Base-by-base conservation (phyloP, 2,797 vertebrate genomes). In the Acomys russatus region DNA sequence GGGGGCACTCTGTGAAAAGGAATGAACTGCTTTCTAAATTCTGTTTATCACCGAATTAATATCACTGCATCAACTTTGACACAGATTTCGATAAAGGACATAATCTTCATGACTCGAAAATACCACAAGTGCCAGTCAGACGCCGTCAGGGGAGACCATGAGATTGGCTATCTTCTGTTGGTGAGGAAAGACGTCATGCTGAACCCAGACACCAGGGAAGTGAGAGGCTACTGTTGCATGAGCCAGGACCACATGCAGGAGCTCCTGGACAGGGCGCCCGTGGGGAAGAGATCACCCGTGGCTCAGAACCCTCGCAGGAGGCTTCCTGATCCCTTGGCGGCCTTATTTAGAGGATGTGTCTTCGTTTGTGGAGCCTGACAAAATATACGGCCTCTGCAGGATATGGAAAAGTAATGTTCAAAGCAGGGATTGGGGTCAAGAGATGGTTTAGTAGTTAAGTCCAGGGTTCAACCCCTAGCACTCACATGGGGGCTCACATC, bases 151-250 rank as follows among this genome's bases (percentile, higher is more conserved):
- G 99, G 99, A 18, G 99, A 99, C 95, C 99, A 99, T 0, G 99
- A 99, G 98, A 99, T 99, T n/a, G 99, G 99, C 98, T 99, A 99
- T 93, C 99, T 99, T 97, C 98, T 99, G 68, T 99, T 99, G 97
- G 98, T 99, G 97, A 99, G 99, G 98, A 99, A 99, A 98, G 98
- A 99, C 0, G 99, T 99, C 61, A 98, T 98, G 0, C 93, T 99
- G 97, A 98, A 98, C 94, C 99, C 99, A 0, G 99, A 99, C 96
- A 98, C 99, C 61, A 99, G 99, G 0, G 99, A 99, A 98, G 99
- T 99, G 97, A 98, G 99, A 96, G 99, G 98, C 96, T 98, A 99
- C 97, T 98, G 99, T 95, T 99, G 99, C 0, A 99, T 99, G 93
- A 99, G 99, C 14, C 99, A 99, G 97, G 99, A 99, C 90, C 99